A percentile compares a stretch with the other conserved stretches of the same genome.
Conservation (phyloP, 2,113 vertebrate genomes). For the Hyaena hyaena region DNA sequence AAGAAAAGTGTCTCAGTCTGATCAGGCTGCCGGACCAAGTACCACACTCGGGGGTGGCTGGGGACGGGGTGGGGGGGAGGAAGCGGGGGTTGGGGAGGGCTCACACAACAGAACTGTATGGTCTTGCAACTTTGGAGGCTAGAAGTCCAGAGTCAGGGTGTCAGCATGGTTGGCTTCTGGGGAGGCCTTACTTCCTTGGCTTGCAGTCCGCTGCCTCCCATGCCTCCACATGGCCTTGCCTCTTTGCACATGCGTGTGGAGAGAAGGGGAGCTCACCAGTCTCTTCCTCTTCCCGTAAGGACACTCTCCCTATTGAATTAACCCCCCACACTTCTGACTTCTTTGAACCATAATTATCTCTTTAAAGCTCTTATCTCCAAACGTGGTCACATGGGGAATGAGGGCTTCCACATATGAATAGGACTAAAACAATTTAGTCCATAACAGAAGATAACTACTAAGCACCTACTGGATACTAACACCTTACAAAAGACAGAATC, state of each 20-base stretch:
- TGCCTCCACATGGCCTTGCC: accelerated
- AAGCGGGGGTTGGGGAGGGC: accelerated
- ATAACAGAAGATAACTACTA: not conserved
- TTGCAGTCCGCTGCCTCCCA: accelerated
- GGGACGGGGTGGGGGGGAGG: too few species aligned
- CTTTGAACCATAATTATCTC: not conserved
- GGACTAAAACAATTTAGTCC: not conserved
- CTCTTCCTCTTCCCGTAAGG: not conserved
- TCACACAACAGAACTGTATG: not conserved
- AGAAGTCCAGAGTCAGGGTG: not conserved
- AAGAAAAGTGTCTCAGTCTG: not conserved
- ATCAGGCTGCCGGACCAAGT: not conserved
- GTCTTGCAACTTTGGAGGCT: not conserved
- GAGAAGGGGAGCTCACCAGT: not conserved
- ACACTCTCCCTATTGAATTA: not conserved
- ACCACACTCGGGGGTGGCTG: not conserved
- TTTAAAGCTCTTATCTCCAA: not conserved
- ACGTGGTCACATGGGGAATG: accelerated
- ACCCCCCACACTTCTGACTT: not conserved
- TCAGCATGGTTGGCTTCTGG: not conserved
- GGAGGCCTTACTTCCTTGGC: not conserved
- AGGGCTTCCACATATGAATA: not conserved
- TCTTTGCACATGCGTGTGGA: not conserved
- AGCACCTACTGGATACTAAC: not conserved
- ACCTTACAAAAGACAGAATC: not conserved